These are phyloP conservation scores for Saccostrea echinata DNA, from an alignment of 1,140 invertebrate genomes.

Conservation along the genomic window DNA sequence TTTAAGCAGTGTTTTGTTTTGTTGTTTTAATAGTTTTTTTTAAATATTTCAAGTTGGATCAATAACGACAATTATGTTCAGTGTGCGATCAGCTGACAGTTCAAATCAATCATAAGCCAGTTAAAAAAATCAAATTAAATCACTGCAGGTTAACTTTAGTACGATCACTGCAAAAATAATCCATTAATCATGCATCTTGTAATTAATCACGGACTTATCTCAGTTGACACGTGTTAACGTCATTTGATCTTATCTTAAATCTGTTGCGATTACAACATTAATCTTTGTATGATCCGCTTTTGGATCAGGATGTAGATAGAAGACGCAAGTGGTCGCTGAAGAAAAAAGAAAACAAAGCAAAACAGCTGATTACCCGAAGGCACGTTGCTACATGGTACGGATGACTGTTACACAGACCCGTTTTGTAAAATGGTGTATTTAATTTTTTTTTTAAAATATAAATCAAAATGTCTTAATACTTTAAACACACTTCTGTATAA, in stretches of 20 bases:
- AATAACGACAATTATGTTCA: too few species aligned
- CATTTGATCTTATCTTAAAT: background rate
- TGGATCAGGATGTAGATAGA: background rate
- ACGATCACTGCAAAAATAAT: background rate
- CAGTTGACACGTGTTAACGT: background rate
- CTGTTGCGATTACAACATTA: background rate
- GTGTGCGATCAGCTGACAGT: background rate
- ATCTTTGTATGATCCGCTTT: background rate
- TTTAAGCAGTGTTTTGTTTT: too few species aligned
- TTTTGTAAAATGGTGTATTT: too few species aligned
- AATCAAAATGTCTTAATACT: too few species aligned
- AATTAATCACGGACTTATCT: background rate
- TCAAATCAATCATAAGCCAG: background rate
- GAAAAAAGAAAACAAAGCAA: background rate
- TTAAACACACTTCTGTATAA: too few species aligned
- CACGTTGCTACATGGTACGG: background rate
- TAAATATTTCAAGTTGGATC: too few species aligned
- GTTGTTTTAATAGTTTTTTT: too few species aligned
- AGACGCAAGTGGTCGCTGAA: background rate
- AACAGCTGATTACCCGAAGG: background rate
- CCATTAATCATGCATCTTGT: background rate
- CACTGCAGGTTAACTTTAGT: background rate
- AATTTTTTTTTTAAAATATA: too few species aligned
- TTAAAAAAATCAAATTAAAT: background rate
- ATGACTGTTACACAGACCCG: background rate